These are phyloP conservation scores for Pseudorasbora parva DNA, from an alignment of 2,113 vertebrate genomes.

Conservation along the genomic window DNA sequence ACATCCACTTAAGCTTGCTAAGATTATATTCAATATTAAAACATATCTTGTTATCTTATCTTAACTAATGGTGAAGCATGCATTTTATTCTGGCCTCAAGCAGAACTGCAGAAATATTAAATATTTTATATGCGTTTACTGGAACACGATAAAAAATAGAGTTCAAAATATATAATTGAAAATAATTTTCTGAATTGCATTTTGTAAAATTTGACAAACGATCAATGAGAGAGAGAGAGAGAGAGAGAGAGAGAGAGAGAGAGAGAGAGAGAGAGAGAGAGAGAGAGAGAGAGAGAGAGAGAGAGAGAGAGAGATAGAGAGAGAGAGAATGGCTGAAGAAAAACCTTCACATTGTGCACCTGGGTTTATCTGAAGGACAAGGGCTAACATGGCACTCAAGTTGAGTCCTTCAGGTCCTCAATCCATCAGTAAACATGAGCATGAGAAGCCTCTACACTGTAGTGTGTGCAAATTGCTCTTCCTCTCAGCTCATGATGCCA, in stretches of 20 bases:
- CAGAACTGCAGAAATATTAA: neutral
- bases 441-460: conserved; percentile 26
- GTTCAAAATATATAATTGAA: neutral
- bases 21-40: neutral
- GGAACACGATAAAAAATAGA: neutral
- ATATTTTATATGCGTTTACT: neutral
- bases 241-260: too few species aligned
- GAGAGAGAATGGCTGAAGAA: too few species aligned
- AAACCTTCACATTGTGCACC: neutral
- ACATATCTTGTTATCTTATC: neutral
- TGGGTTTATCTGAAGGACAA: conserved; percentile 13
- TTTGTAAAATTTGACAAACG: neutral
- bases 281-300: neutral
- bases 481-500: conserved; percentile 28
- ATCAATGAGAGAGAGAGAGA: neutral
- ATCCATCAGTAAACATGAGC: neutral
- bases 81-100: neutral
- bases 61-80: neutral
- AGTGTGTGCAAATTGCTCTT: conserved; percentile 32
- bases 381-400: neutral
- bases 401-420: conserved; percentile 17
- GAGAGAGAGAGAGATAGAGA: too few species aligned
- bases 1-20: neutral
- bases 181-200: neutral
- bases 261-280: too few species aligned